Evolutionary conservation across 2,797 vertebrate genomes (phyloP).

Genomic region (Clarias laeviceps): DNA sequence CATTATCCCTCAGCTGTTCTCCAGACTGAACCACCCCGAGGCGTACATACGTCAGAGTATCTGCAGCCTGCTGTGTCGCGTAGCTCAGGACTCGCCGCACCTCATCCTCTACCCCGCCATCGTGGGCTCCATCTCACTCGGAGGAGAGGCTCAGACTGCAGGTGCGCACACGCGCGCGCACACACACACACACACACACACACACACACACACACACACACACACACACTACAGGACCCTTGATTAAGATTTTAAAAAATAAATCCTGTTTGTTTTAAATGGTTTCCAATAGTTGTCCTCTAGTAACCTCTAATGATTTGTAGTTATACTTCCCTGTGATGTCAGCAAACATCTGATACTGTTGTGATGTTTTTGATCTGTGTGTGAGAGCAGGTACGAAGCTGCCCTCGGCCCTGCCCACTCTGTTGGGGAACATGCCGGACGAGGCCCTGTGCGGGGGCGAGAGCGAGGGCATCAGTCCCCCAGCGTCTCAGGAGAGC

Average conservation of each 20-base stretch:
- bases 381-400: constrained; percentile 79
- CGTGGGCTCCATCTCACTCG: constrained; percentile 94
- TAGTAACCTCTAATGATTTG: background rate
- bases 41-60: constrained; percentile 97
- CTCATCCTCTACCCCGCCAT: constrained; percentile 97
- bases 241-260: too few relatives aligned
- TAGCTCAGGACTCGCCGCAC: constrained; percentile 96
- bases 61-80: constrained; percentile 93
- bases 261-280: background rate
- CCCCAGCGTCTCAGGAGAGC: constrained; percentile 82
- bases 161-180: constrained; percentile 66
- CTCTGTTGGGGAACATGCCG: constrained; percentile 92
- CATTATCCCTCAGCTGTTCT: constrained; percentile 98
- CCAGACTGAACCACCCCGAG: constrained; percentile 95
- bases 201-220: background rate
- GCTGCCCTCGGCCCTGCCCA: constrained; percentile 90
- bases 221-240: too few relatives aligned
- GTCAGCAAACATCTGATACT: too few relatives aligned
- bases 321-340: too few relatives aligned
- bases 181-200: background rate
- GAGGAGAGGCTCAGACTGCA: constrained; percentile 89
- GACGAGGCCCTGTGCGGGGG: constrained; percentile 82
- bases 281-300: background rate
- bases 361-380: background rate
- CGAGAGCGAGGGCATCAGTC: constrained; percentile 82